These are phyloP conservation scores for Pseudomugil tenellus DNA, from an alignment of 2,797 vertebrate genomes.

Conservation along the genomic window DNA sequence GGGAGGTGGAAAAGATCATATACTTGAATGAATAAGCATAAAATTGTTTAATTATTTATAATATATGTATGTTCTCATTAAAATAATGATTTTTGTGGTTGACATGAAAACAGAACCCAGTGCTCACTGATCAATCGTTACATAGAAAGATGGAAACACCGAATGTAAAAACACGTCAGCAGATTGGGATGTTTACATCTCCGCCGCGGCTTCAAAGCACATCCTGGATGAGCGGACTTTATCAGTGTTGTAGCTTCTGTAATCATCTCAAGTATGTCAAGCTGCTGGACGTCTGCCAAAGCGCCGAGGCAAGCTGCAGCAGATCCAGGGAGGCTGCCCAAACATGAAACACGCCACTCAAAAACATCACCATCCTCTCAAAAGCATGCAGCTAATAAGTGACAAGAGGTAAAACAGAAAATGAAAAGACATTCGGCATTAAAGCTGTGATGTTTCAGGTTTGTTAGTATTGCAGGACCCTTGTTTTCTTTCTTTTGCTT, in stretches of 20 bases:
- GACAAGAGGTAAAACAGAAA: slow-evolving; percentile 1
- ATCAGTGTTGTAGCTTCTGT: slow-evolving; percentile 13
- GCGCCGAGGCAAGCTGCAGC: not conserved
- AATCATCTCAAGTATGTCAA: slow-evolving; percentile 1
- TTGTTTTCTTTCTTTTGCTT: not conserved
- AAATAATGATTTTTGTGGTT: not conserved
- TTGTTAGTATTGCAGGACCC: slow-evolving; percentile 1
- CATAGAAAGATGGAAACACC: not conserved
- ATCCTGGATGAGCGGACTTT: not conserved
- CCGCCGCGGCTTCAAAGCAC: slow-evolving; percentile 7
- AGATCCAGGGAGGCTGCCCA: not conserved
- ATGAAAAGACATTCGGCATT: not conserved
- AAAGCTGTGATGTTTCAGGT: slow-evolving; percentile 5
- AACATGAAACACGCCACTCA: slow-evolving; percentile 1
- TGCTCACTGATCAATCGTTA: not conserved
- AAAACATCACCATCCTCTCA: not conserved
- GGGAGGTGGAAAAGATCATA: not conserved
- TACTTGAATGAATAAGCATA: not conserved
- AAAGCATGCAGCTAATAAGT: slow-evolving; percentile 6
- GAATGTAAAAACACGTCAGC: slow-evolving; percentile 1
- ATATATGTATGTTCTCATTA: not conserved
- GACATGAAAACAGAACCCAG: slow-evolving; percentile 8
- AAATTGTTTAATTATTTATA: slow-evolving; percentile 18
- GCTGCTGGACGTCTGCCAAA: not conserved
- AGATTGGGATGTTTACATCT: not conserved